Evolutionary conservation across 2,888 invertebrate species (phyloP), one percentile per base, ranked within the genome.

Genomic region (Phytoseiulus persimilis): DNA sequence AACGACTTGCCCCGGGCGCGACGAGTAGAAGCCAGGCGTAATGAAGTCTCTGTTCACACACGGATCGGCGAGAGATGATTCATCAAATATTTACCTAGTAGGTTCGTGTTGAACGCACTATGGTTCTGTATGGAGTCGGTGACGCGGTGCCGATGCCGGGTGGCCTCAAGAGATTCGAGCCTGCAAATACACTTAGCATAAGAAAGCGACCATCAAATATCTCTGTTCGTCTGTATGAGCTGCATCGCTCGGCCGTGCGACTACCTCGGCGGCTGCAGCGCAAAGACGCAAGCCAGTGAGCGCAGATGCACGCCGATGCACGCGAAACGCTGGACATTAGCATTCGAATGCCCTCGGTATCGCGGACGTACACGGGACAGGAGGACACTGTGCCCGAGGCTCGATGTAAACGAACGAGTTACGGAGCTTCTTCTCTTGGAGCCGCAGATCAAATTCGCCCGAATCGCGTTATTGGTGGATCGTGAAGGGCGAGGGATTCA

Each of bases 181-280:
- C 65, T 28, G 65, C 87, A 87, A 87, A 87, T 87, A 87, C 87
- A 87, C 45, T 87, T 87, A 87, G 45, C 87, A 87, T 87, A 87
- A 87, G 87, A 87, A 87, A 87, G 87, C n/a, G 45, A 33, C 39
- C 87, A 87, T 33, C 87, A 87, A 87, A 87, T 33, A 87, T 32
- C 87, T 65, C 65, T 14, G 65, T 23, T 14, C 65, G 65, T 65
- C 11, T 65, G 65, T 65, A 65, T 39, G 39, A 65, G 65, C 65
- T 65, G 65, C 65, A 11, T 18, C 65, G 65, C 23, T 65, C 65
- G 65, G 9, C 65, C 65, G 65, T 18, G 65, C 28, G 11, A n/a
- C n/a, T n/a, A n/a, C n/a, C n/a, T n/a, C n/a, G n/a, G 1, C 65
- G 14, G 65, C 65, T 18, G 65, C 65, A 2, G 28, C 65, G 5